phyloP scores from a whole-genome alignment of 1,140 invertebrate species.

The Probaryconus sp. region DNA sequence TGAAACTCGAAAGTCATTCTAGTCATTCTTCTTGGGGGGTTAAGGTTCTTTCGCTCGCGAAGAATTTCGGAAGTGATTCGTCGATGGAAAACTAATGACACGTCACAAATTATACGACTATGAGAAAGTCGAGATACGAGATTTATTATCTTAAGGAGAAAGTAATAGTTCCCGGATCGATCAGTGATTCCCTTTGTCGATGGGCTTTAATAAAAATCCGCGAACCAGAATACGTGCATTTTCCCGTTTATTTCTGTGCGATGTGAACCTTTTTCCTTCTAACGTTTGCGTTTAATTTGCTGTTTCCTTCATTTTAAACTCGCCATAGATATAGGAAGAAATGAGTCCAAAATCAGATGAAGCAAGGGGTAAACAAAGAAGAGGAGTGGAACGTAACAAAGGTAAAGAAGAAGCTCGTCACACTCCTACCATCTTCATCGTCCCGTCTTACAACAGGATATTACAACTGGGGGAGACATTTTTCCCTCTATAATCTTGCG shows the following conservation, averaged over 20 bases:
- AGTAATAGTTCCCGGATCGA: too few relatives aligned
- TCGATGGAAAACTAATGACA: conserved; percentile 49
- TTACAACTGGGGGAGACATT: conserved; percentile 54
- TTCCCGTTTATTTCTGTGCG: conserved; percentile 24
- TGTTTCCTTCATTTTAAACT: conserved; percentile 57
- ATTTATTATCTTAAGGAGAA: too few relatives aligned
- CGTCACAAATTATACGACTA: conserved; percentile 3
- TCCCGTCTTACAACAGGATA: conserved; percentile 36
- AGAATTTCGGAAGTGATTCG: conserved; percentile 26
- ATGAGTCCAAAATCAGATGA: conserved; percentile 8
- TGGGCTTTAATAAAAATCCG: not conserved
- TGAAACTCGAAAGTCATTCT: conserved; percentile 59
- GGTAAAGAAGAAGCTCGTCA: conserved; percentile 47
- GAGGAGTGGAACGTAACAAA: conserved; percentile 27
- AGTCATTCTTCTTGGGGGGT: conserved; percentile 42
- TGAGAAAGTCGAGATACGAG: too few relatives aligned
- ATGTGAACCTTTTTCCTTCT: too few relatives aligned
- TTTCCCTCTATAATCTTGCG: conserved; percentile 46
- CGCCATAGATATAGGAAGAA: conserved; percentile 13
- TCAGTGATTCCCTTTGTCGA: too few relatives aligned
- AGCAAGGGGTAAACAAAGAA: conserved; percentile 28
- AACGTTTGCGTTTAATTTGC: conserved; percentile 68
- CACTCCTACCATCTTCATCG: conserved; percentile 42
- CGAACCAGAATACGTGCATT: too few relatives aligned
- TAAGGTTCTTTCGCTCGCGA: not conserved